Percentiles rank a stretch among this genome's conserved stretches.
These are phyloP conservation scores for Chrysocyon brachyurus DNA, from an alignment of 2,797 vertebrate species.

Conservation along the genomic window DNA sequence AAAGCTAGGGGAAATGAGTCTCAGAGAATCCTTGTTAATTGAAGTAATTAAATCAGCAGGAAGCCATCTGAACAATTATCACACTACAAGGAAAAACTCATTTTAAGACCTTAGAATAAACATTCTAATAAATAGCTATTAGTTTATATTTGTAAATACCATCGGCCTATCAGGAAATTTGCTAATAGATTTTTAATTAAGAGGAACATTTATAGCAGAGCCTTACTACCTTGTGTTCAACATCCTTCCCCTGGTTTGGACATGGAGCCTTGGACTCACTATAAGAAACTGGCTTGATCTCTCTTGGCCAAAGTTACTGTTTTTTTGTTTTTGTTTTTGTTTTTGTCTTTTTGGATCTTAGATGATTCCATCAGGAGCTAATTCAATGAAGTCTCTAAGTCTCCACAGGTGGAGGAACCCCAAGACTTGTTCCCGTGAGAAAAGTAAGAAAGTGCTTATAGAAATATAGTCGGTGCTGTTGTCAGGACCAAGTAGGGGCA, in stretches of 20 bases:
- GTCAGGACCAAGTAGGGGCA: background rate
- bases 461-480: background rate
- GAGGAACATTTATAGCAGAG: constrained; percentile 56
- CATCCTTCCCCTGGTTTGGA: background rate
- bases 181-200: constrained; percentile 86
- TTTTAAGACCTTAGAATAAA: constrained; percentile 80
- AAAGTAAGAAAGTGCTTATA: background rate
- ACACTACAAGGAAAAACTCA: constrained; percentile 82
- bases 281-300: constrained; percentile 10
- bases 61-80: constrained; percentile 84
- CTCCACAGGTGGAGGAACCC: background rate
- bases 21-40: constrained; percentile 80
- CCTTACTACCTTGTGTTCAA: background rate
- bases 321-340: background rate
- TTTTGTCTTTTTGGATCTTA: background rate
- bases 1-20: constrained; percentile 75
- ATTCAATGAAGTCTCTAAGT: background rate
- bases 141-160: constrained; percentile 85
- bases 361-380: background rate
- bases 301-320: background rate
- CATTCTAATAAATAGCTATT: constrained; percentile 84
- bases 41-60: constrained; percentile 86
- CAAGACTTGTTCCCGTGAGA: background rate
- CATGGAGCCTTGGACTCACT: background rate
- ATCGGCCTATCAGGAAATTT: constrained; percentile 81